A percentile compares a stretch with the other conserved stretches of the same genome.
phyloP scores from a whole-genome alignment of 1,140 invertebrate genomes.

The Armadillidium nasatum region DNA sequence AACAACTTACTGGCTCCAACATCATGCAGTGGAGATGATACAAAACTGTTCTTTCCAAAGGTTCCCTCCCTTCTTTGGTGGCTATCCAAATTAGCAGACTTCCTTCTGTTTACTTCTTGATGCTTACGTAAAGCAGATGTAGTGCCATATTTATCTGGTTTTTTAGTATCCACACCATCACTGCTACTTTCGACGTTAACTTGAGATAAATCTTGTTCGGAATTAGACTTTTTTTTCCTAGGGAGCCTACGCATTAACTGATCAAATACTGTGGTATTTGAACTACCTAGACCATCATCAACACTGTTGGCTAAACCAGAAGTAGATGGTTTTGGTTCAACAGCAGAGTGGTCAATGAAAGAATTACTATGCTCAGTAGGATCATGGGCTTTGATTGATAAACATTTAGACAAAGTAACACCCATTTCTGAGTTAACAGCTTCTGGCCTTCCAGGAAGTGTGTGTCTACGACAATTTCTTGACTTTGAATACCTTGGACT shows the following conservation, averaged over 20 bases:
- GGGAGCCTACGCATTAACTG: neutral
- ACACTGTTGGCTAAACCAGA: neutral
- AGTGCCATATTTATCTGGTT: neutral
- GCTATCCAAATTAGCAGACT: neutral
- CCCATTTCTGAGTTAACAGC: constrained; percentile 2
- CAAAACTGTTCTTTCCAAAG: neutral
- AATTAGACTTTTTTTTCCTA: neutral
- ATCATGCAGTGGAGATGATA: neutral
- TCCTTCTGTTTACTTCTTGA: constrained; percentile 8
- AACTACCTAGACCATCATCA: neutral
- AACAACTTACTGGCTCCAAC: neutral
- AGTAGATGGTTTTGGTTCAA: neutral
- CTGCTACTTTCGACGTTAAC: neutral
- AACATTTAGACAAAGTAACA: constrained; percentile 8
- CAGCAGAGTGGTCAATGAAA: neutral
- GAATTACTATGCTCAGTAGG: neutral
- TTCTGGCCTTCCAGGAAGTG: neutral
- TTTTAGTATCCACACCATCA: neutral
- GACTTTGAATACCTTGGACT: neutral
- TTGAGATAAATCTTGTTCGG: neutral
- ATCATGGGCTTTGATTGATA: neutral
- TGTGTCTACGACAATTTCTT: neutral
- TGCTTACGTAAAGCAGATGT: neutral
- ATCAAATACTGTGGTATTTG: neutral
- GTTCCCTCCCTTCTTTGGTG: neutral